Percentiles rank a stretch among this genome's conserved stretches.
Conservation (phyloP, 2,113 vertebrate species). For the Scomber japonicus region DNA sequence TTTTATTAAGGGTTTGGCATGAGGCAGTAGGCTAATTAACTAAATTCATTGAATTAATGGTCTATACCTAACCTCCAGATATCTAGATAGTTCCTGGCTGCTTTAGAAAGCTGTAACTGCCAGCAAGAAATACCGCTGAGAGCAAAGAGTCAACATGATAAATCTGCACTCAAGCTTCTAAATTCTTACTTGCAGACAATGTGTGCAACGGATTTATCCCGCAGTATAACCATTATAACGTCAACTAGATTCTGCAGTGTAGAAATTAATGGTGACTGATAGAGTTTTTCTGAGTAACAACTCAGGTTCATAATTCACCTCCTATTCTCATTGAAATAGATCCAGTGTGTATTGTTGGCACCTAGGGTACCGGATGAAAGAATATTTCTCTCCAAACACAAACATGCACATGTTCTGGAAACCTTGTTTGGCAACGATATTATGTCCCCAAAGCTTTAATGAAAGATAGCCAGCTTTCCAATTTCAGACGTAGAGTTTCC, state of each 20-base stretch:
- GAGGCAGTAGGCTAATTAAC: slow-evolving; percentile 64
- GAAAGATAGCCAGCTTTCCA: slow-evolving; percentile 2
- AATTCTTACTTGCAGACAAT: slow-evolving; percentile 43
- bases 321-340: slow-evolving; percentile 45
- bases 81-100: slow-evolving; percentile 44
- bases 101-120: slow-evolving; percentile 52
- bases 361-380: slow-evolving; percentile 8
- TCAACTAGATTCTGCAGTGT: slow-evolving; percentile 18
- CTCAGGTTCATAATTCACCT: slow-evolving; percentile 26
- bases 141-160: slow-evolving; percentile 43
- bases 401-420: slow-evolving; percentile 5
- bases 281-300: slow-evolving; percentile 32
- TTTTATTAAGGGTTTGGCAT: slow-evolving; percentile 61
- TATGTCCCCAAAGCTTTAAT: not conserved
- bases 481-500: not conserved
- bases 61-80: slow-evolving; percentile 37
- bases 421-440: slow-evolving; percentile 20
- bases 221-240: slow-evolving; percentile 23
- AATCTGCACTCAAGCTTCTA: slow-evolving; percentile 37
- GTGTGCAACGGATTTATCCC: slow-evolving; percentile 40
- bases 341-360: not conserved
- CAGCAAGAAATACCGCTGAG: slow-evolving; percentile 43
- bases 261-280: slow-evolving; percentile 48
- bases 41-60: slow-evolving; percentile 68
- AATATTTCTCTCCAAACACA: slow-evolving; percentile 5